Evolutionary conservation across 2,888 invertebrate genomes (phyloP), one percentile per base, ranked within the genome.

Genomic region (Coremacera marginata): DNA sequence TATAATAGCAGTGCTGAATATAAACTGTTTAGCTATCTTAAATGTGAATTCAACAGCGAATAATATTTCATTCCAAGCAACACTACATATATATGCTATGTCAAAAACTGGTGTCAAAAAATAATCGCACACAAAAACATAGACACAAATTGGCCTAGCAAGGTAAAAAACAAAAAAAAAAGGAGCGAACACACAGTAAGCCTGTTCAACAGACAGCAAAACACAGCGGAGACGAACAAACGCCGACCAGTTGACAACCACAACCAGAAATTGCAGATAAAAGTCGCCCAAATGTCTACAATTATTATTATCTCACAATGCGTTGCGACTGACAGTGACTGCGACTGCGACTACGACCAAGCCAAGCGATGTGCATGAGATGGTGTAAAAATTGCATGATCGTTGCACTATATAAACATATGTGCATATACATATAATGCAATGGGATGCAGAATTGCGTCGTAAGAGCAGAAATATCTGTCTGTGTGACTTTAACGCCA

Each of bases 281-380:
- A 77, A 75, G 81, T 73, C 78, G 80, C 76, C 81, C 77, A 75
- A 81, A 78, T 78, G 81, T 81, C 81, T 81, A 73, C 79, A 80
- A 80, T 76, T 79, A 79, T 77, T 60, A 77, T 75, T 75, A 70
- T 75, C 75, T 44, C 31, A 5, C 68, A 51, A 75, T 68, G 60
- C 52, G 49, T 44, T 37, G 51, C 51, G 27, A n/a, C 16, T 44
- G 44, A n/a, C n/a, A n/a, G n/a, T n/a, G n/a, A n/a, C n/a, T n/a
- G n/a, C n/a, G 49, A 16, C 14, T 37, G 37, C 37, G 1, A 37
- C 37, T 37, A 37, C 14, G 44, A 14, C 34, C 7, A 67, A 19
- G 8, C n/a, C 34, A 67, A 19, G 19, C n/a, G n/a, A 34, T 44
- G 44, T 16, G 16, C 67, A 60, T 60, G 60, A 60, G 44, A 11